phyloP scores from a whole-genome alignment of 1,140 invertebrate genomes.

The Frieseomelitta varia region DNA sequence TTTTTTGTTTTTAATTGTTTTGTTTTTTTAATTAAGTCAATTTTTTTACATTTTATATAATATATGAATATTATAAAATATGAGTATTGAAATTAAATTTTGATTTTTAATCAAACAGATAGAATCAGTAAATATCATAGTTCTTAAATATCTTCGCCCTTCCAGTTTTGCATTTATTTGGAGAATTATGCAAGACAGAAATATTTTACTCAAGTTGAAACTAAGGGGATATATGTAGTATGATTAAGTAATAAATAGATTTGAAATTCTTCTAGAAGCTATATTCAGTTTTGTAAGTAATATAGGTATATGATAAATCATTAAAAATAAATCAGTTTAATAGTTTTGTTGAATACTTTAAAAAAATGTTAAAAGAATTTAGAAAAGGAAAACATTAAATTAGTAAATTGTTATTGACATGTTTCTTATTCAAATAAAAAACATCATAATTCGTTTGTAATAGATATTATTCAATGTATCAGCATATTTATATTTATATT shows the following conservation, averaged over 20 bases:
- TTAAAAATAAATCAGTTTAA: background rate
- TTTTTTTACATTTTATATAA: background rate
- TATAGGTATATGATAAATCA: background rate
- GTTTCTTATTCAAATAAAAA: background rate
- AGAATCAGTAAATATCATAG: conserved; percentile 1
- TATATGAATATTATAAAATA: background rate
- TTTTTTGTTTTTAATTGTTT: background rate
- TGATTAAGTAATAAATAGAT: conserved; percentile 13
- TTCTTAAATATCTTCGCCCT: background rate
- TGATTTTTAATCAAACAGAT: background rate
- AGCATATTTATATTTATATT: background rate
- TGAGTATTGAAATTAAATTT: background rate
- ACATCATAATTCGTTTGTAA: background rate
- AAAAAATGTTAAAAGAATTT: background rate
- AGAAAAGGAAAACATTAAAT: background rate
- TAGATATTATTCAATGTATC: background rate
- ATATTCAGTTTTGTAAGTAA: conserved; percentile 3
- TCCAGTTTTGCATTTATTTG: conserved; percentile 6
- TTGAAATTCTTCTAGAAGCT: background rate
- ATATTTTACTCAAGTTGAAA: background rate
- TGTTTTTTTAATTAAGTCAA: background rate
- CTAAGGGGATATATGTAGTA: background rate
- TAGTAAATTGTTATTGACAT: background rate
- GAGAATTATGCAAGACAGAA: background rate
- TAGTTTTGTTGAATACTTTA: background rate